Conservation (phyloP, 1,140 invertebrate species). For the Epicauta chinensis region DNA sequence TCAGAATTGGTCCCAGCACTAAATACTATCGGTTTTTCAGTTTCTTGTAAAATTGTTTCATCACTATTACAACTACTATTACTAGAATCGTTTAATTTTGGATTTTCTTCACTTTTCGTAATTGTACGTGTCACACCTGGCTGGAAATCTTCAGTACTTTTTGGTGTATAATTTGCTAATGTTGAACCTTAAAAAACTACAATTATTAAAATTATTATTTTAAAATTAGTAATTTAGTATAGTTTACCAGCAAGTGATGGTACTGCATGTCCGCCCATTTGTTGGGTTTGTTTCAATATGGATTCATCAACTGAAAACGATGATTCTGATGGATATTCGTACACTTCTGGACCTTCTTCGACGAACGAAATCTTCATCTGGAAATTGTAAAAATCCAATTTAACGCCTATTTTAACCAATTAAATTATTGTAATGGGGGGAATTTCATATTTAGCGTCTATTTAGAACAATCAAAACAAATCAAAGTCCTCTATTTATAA, state of each 20-base stretch:
- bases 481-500: no score
- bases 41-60: conserved; percentile 25
- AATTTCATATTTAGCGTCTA: no score
- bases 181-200: conserved; percentile 32
- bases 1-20: conserved; percentile 38
- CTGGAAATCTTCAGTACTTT: conserved; percentile 37
- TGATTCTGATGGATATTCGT: conserved; percentile 81
- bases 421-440: no score
- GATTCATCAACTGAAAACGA: conserved; percentile 58
- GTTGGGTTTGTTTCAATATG: conserved; percentile 17
- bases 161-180: conserved; percentile 40
- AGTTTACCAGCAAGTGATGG: conserved; percentile 34
- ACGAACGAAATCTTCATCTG: conserved; percentile 81
- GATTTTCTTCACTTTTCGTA: no score
- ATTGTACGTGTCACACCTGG: conserved; percentile 32
- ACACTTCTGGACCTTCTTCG: conserved; percentile 71
- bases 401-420: no score
- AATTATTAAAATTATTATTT: background rate
- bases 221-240: background rate
- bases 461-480: no score
- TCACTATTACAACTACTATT: conserved; percentile 12
- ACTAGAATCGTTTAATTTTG: conserved; percentile 7
- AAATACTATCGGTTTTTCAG: conserved; percentile 35
- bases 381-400: no score
- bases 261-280: conserved; percentile 32